Evolutionary conservation across 2,113 vertebrate genomes (phyloP).

Genomic region (Hippocampus zosterae): DNA sequence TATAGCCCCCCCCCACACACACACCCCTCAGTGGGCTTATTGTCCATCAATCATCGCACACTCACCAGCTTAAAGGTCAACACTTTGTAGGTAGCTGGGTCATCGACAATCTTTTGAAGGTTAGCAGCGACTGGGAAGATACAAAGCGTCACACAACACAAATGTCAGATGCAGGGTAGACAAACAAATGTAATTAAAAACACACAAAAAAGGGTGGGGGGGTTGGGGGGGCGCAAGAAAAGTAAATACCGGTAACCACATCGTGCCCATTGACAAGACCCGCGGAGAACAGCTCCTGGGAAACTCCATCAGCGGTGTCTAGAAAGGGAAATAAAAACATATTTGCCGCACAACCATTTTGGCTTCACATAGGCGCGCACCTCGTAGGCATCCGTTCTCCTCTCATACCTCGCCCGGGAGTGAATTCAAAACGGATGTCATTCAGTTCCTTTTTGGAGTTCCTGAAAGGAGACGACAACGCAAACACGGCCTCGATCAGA

Average conservation of each 20-base stretch:
- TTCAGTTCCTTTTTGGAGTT: slow-evolving; percentile 96
- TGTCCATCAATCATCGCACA: slow-evolving; percentile 48
- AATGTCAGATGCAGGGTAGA: background rate
- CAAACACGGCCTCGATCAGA: background rate
- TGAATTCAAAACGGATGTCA: slow-evolving; percentile 98
- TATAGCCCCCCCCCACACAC: background rate
- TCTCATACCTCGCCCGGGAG: slow-evolving; percentile 84
- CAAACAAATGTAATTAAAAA: background rate
- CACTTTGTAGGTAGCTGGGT: slow-evolving; percentile 92
- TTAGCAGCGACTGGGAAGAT: slow-evolving; percentile 93
- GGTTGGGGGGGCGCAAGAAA: background rate
- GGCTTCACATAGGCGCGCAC: slow-evolving; percentile 8
- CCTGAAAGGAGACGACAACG: slow-evolving; percentile 73
- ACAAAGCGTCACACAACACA: slow-evolving; percentile 10
- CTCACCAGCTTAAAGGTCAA: slow-evolving; percentile 99
- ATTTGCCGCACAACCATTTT: slow-evolving; percentile 1
- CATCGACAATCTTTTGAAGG: slow-evolving; percentile 98
- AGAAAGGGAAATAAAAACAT: slow-evolving; percentile 23
- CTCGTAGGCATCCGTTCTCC: background rate
- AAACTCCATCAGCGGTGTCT: slow-evolving; percentile 98
- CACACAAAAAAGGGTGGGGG: no score
- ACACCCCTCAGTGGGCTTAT: background rate
- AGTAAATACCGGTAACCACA: slow-evolving; percentile 88
- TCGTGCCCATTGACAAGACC: slow-evolving; percentile 94
- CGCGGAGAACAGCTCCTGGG: slow-evolving; percentile 97